A percentile compares a stretch with the other conserved stretches of the same genome.
These are phyloP conservation scores for Pygocentrus nattereri DNA, from an alignment of 2,797 vertebrate genomes.

Conservation along the genomic window DNA sequence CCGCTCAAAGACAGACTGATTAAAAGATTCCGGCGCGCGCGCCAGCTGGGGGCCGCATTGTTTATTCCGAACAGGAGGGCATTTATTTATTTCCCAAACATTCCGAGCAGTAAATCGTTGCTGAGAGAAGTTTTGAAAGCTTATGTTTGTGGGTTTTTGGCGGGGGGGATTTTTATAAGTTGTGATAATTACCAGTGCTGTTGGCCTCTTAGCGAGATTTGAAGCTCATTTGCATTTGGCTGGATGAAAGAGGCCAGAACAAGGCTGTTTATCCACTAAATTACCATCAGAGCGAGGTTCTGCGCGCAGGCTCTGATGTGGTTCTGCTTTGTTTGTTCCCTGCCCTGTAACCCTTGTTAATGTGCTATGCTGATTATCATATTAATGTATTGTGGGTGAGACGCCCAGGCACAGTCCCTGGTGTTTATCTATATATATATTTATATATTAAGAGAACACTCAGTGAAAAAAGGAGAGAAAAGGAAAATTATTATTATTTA, in stretches of 20 bases:
- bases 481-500: no score
- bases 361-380: neutral
- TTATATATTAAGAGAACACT: no score
- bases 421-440: neutral
- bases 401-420: neutral
- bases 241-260: neutral
- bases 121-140: neutral
- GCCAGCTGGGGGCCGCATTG: constrained; percentile 49
- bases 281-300: neutral
- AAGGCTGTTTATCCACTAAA: neutral
- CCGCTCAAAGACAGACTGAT: constrained; percentile 49
- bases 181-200: neutral
- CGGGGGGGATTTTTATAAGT: neutral
- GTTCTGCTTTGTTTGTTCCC: neutral
- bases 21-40: constrained; percentile 40
- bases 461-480: no score
- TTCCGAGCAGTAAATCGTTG: constrained; percentile 3
- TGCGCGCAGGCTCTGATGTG: neutral
- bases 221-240: constrained; percentile 10
- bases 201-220: neutral
- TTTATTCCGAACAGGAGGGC: constrained; percentile 38
- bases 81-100: constrained; percentile 22
- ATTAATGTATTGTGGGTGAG: neutral
- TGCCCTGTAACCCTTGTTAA: constrained; percentile 4
- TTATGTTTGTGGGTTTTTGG: neutral